Percentiles rank a stretch among this genome's conserved stretches.
phyloP scores from a whole-genome alignment of 2,113 vertebrate species.

The Anthoscopus minutus region DNA sequence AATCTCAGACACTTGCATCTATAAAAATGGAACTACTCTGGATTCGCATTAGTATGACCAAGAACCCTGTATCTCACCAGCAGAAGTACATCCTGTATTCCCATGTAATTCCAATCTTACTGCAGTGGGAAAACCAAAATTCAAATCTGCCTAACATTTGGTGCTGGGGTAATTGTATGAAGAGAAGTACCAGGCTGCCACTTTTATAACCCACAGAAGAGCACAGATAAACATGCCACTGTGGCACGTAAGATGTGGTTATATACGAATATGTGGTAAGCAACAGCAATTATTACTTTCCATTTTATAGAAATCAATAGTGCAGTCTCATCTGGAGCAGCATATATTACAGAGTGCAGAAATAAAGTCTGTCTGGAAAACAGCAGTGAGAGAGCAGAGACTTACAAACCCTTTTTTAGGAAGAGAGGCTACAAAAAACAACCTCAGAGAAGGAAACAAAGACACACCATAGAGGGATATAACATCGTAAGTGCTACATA shows the following conservation, averaged over 20 bases:
- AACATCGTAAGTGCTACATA: neutral
- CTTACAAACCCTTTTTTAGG: neutral
- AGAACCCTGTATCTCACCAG: neutral
- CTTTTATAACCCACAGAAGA: neutral
- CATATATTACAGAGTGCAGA: neutral
- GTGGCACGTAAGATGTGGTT: neutral
- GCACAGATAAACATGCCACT: neutral
- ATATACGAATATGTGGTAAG: neutral
- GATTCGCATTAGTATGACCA: neutral
- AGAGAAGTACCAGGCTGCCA: neutral
- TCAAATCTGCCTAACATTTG: neutral
- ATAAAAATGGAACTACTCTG: slow-evolving; percentile 6
- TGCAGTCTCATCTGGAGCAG: neutral
- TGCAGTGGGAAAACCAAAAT: neutral
- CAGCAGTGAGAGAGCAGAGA: neutral
- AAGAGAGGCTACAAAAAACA: neutral
- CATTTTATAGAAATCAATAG: neutral
- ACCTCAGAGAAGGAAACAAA: neutral
- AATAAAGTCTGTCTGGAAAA: neutral
- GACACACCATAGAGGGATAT: neutral
- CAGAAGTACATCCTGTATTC: neutral
- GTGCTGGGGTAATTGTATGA: neutral
- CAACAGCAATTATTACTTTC: neutral
- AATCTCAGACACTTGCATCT: neutral
- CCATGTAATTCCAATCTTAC: neutral